Conservation (phyloP, 2,888 invertebrate genomes). For the Camptogramma bilineatum region DNA sequence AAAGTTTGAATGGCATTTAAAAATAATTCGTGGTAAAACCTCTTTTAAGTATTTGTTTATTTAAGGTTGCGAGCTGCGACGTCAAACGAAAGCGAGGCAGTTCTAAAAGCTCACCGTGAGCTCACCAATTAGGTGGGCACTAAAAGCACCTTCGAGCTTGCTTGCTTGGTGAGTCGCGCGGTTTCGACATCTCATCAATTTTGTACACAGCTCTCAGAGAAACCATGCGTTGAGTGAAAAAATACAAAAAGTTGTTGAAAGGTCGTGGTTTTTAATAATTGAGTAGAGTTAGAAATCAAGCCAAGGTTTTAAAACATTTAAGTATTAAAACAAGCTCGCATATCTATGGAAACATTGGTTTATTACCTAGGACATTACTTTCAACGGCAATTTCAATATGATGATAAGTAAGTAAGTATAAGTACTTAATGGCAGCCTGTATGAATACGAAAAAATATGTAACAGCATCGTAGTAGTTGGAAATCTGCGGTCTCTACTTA, state of each 20-base stretch:
- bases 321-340: background rate
- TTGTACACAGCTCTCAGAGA: conserved; percentile 77
- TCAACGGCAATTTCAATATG: too few species aligned
- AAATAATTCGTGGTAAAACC: conserved; percentile 12
- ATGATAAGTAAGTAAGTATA: too few species aligned
- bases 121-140: conserved; percentile 81
- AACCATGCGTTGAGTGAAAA: conserved; percentile 59
- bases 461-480: too few species aligned
- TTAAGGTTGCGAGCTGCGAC: conserved; percentile 57
- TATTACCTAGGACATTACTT: too few species aligned
- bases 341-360: too few species aligned
- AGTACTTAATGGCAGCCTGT: too few species aligned
- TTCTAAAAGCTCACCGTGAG: conserved; percentile 86
- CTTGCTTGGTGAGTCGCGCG: conserved; percentile 69
- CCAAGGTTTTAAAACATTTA: background rate
- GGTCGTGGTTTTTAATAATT: conserved; percentile 39
- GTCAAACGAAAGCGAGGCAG: conserved; percentile 80
- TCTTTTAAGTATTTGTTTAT: conserved; percentile 29
- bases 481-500: too few species aligned
- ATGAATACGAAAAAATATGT: too few species aligned
- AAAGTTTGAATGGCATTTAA: background rate
- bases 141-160: conserved; percentile 84
- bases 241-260: conserved; percentile 41
- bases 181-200: conserved; percentile 82
- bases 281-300: conserved; percentile 27